Percentiles rank a stretch among this genome's conserved stretches.
Conservation (phyloP, 2,797 vertebrate genomes). For the Tamandua tetradactyla region DNA sequence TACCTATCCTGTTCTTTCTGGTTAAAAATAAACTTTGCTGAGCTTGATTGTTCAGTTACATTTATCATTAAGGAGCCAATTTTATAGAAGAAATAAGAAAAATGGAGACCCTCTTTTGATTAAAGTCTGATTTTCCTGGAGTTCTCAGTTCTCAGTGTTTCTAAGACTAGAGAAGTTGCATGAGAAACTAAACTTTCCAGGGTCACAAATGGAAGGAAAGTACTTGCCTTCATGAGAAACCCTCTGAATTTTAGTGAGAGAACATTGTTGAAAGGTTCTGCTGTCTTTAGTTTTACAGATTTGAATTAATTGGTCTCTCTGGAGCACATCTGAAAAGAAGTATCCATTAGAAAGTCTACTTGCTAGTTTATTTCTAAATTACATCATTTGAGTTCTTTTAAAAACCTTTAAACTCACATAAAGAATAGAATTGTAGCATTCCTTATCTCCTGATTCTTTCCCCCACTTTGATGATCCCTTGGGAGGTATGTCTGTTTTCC, state of each 20-base stretch:
- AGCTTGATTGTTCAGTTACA: neutral
- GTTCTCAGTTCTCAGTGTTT: neutral
- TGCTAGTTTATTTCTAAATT: conserved; percentile 33
- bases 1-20: neutral
- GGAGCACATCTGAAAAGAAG: neutral
- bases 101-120: neutral
- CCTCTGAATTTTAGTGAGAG: neutral
- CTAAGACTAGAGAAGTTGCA: neutral
- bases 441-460: neutral
- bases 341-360: neutral
- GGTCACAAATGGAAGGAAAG: neutral
- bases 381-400: neutral
- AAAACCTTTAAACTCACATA: neutral
- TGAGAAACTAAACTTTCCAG: neutral
- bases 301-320: neutral
- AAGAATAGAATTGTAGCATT: neutral
- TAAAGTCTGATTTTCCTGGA: neutral
- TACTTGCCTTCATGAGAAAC: neutral
- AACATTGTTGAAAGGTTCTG: neutral
- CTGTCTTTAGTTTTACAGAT: neutral
- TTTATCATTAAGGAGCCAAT: neutral
- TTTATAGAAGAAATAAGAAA: neutral
- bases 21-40: neutral
- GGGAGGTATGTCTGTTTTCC: neutral
- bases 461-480: neutral